Percentiles rank a stretch among this genome's conserved stretches.
These are phyloP conservation scores for Rhagium mordax DNA, from an alignment of 2,888 invertebrate genomes.

Conservation along the genomic window DNA sequence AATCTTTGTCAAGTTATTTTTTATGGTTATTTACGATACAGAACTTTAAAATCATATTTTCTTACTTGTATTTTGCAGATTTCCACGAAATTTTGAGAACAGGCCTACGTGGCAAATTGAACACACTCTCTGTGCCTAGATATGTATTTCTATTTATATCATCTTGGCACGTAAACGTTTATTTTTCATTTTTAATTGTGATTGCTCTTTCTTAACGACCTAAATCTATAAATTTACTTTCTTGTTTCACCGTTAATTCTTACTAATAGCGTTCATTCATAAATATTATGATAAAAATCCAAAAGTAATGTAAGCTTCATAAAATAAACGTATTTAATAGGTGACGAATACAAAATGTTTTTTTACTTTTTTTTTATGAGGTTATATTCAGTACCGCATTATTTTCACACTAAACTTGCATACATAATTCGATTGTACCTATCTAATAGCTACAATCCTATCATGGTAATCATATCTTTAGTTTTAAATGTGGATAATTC, in stretches of 20 bases:
- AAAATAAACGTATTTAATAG: too few species aligned
- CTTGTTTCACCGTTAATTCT: not conserved
- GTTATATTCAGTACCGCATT: too few species aligned
- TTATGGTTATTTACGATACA: not conserved
- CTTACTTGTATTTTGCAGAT: conserved; percentile 9
- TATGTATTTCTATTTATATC: conserved; percentile 19
- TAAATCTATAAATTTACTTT: not conserved
- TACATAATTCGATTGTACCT: too few species aligned
- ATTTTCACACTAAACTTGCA: too few species aligned
- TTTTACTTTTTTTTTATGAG: too few species aligned
- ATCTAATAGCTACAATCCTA: too few species aligned
- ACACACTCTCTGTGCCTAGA: not conserved
- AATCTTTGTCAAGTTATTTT: not conserved
- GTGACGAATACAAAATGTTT: too few species aligned
- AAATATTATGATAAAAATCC: not conserved
- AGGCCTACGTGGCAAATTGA: conserved; percentile 18
- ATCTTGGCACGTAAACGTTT: conserved; percentile 19
- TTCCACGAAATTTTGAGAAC: not conserved
- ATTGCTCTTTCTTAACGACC: not conserved
- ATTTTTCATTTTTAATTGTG: conserved; percentile 2
- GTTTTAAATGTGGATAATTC: too few species aligned
- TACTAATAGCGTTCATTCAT: not conserved
- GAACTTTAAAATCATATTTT: not conserved
- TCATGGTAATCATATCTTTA: too few species aligned
- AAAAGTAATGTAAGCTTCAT: not conserved